A percentile compares a stretch with the other conserved stretches of the same genome.
Evolutionary conservation across 2,888 invertebrate genomes (phyloP).

Genomic region (Noctua pronuba): DNA sequence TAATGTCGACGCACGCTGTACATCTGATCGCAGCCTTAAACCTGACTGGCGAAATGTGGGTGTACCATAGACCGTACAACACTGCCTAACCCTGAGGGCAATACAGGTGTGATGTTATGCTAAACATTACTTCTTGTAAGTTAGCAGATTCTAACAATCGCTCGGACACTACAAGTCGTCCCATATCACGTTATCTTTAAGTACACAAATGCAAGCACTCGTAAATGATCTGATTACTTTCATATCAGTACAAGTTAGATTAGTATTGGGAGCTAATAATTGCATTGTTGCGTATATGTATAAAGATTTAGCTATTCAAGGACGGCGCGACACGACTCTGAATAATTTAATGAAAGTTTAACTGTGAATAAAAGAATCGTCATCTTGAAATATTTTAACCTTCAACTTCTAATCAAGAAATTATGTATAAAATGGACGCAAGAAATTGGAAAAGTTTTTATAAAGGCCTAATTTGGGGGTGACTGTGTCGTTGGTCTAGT

Average conservation of each 20-base stretch:
- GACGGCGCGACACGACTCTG: not conserved
- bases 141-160: not conserved
- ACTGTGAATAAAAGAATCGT: not conserved
- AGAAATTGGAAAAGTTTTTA: not conserved
- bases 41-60: not conserved
- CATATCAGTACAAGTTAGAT: conserved; percentile 12
- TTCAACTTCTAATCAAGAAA: not conserved
- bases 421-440: no score
- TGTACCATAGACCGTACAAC: not conserved
- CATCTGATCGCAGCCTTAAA: no score
- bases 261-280: conserved; percentile 18
- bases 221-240: not conserved
- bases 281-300: conserved; percentile 13
- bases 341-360: conserved; percentile 9
- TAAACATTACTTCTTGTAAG: not conserved
- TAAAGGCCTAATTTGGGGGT: not conserved
- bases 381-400: not conserved
- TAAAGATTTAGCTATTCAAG: conserved; percentile 24
- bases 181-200: conserved; percentile 23
- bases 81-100: not conserved
- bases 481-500: not conserved
- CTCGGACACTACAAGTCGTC: conserved; percentile 3
- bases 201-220: not conserved
- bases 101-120: not conserved
- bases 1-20: no score